A percentile compares a stretch with the other conserved stretches of the same genome.
phyloP scores from a whole-genome alignment of 2,797 vertebrate genomes.

The Alosa sapidissima region DNA sequence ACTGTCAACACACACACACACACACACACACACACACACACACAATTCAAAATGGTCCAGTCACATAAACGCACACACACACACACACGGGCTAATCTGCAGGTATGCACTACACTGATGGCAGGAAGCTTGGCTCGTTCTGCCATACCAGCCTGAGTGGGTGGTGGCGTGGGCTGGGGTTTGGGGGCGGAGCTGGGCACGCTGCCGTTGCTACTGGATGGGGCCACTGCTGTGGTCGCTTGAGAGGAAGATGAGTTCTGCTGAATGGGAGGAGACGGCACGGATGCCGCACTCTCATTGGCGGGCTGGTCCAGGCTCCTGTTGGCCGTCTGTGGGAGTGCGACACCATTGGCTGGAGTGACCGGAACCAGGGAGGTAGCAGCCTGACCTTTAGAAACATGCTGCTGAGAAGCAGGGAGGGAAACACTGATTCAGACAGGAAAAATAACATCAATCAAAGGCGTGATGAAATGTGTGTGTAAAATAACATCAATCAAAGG shows the following conservation, averaged over 20 bases:
- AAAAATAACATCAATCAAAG: background rate
- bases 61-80: constrained; percentile 43
- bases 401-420: background rate
- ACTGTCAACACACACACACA: background rate
- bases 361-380: background rate
- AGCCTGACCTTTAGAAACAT: background rate
- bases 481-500: background rate
- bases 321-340: constrained; percentile 56
- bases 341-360: constrained; percentile 52
- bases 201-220: constrained; percentile 65
- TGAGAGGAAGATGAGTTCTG: constrained; percentile 58
- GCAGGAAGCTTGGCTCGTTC: background rate
- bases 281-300: constrained; percentile 54
- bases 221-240: constrained; percentile 32
- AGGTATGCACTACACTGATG: background rate
- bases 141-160: constrained; percentile 67
- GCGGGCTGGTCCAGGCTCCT: constrained; percentile 59
- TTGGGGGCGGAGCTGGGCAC: constrained; percentile 68
- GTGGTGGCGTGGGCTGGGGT: constrained; percentile 44
- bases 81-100: background rate
- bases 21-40: constrained; percentile 31
- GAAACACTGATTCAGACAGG: background rate
- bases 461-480: background rate
- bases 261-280: background rate
- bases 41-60: background rate